Evolutionary conservation across 2,888 invertebrate genomes (phyloP), one percentile per base, ranked within the genome.

Genomic region (Protonemura montana): DNA sequence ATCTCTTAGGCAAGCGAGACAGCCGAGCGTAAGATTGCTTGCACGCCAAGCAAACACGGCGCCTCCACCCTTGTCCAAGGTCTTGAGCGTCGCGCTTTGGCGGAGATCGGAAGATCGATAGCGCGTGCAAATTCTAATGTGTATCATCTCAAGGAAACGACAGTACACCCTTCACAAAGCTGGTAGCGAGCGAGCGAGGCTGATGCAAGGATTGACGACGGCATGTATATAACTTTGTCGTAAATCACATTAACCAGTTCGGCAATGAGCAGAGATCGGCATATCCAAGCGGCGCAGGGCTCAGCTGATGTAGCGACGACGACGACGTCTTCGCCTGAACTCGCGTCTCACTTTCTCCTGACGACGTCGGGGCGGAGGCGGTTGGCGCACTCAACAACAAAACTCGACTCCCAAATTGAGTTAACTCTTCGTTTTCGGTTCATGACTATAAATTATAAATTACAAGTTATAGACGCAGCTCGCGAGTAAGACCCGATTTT

Each of bases 171-270:
- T 13, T 2, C 59, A 59, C 59, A 59, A 59, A 59, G 59, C 59
- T 21, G 21, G n/a, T n/a, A n/a, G n/a, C n/a, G n/a, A n/a, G n/a
- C n/a, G n/a, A n/a, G 59, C 21, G 13, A 59, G 21, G 21, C 59
- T 59, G 59, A n/a, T 59, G 59, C 35, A 7, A 21, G 59, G 59
- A 83, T 83, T 83, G 83, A 42, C n/a, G n/a, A n/a, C 42, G 59
- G 25, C 41, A 83, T 35, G 29, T 6, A 78, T 25, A 78, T 78
- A 78, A 78, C 59, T 83, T 25, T 42, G 41, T 26, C 59, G 84
- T 59, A 84, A 84, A 84, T 84, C 27, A 76, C 76, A 84, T 84
- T 84, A 84, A 7, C 84, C 29, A 27, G 84, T 84, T 84, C 26
- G 29, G 59, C 59, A 59, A 59, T 10, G 81, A 81, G 84, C 27